These are phyloP conservation scores for Margarornis squamiger DNA, from an alignment of 2,797 vertebrate species.

Conservation along the genomic window DNA sequence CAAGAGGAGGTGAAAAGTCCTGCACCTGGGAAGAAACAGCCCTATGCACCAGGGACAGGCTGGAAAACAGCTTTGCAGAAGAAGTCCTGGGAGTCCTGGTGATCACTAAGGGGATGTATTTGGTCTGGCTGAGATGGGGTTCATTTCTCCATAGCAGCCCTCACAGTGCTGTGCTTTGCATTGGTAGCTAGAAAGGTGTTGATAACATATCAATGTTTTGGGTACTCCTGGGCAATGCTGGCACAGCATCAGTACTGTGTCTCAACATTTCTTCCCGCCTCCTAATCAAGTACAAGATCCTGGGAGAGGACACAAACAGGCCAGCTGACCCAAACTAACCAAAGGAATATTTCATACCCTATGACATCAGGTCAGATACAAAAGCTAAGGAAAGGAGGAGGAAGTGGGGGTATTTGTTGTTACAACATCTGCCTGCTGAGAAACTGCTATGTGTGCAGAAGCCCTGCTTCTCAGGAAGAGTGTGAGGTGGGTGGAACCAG, in stretches of 20 bases:
- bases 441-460: not conserved
- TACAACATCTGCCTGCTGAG: not conserved
- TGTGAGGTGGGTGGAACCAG: not conserved
- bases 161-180: not conserved
- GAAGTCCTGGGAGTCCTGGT: not conserved
- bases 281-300: not conserved
- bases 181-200: not conserved
- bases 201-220: not conserved
- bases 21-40: not conserved
- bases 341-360: not conserved
- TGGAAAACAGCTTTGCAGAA: not conserved
- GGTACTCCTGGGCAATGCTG: not conserved
- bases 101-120: not conserved
- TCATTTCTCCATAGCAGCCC: not conserved
- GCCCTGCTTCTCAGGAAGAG: not conserved
- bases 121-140: not conserved
- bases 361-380: not conserved
- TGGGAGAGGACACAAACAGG: not conserved
- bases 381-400: not conserved
- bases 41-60: not conserved
- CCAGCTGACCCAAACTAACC: not conserved
- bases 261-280: not conserved
- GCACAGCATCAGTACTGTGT: not conserved
- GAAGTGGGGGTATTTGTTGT: not conserved
- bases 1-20: not conserved